phyloP scores from a whole-genome alignment of 2,113 vertebrate genomes.

The Smithornis capensis region DNA sequence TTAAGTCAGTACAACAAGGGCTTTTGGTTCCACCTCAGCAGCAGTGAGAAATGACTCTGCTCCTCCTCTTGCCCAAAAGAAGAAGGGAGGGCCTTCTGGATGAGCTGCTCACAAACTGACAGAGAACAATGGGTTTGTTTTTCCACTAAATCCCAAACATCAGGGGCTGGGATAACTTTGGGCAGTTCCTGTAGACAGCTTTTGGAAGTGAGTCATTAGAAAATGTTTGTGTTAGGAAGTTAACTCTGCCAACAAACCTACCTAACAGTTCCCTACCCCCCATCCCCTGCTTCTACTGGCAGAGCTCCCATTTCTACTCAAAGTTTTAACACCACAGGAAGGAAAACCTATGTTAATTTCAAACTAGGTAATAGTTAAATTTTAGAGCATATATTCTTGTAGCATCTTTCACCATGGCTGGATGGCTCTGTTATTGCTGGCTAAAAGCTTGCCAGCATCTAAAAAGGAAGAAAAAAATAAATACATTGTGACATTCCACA shows the following conservation, averaged over 20 bases:
- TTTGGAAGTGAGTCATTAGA: conserved; percentile 51
- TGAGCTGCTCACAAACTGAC: neutral
- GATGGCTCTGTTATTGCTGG: neutral
- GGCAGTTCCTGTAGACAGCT: conserved; percentile 42
- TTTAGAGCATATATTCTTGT: neutral
- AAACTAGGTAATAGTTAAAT: neutral
- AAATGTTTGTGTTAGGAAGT: conserved; percentile 50
- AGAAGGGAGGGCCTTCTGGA: neutral
- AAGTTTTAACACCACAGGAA: neutral
- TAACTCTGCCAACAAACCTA: conserved; percentile 7
- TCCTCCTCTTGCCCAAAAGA: neutral
- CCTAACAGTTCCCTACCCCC: neutral
- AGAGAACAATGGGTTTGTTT: conserved; percentile 28
- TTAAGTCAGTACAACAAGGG: neutral
- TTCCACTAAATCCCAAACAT: conserved; percentile 17
- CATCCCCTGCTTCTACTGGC: neutral
- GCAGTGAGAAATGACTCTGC: neutral
- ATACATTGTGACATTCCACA: neutral
- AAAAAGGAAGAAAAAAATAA: neutral
- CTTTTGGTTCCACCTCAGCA: neutral
- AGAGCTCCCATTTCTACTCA: neutral
- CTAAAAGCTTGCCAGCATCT: neutral
- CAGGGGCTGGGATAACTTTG: conserved; percentile 26
- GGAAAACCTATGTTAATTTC: neutral
- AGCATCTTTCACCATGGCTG: neutral